Base-by-base conservation (phyloP, 2,113 vertebrate species). In the Clupea harengus region DNA sequence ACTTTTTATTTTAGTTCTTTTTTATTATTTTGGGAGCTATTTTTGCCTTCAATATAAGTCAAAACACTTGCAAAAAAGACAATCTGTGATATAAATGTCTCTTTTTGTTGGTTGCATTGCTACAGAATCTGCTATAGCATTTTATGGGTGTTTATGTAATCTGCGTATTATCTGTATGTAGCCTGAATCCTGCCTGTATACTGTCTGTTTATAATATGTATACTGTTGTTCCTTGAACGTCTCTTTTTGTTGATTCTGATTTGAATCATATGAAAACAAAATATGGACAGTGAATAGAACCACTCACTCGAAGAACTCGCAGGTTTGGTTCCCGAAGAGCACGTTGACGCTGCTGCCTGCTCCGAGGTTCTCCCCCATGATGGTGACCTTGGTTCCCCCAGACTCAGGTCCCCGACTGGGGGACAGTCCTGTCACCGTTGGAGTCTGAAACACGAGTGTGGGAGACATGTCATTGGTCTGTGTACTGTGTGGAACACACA, bases 241-340 rank as follows among this genome's bases (percentile, higher is more conserved):
- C 1, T 39, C 39, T 39, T 39, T 39, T 39, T 1, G 39, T 39
- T 39, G 39, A 39, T 39, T 39, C 13, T 49, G 47, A 49, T 11
- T 47, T 47, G 46, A 47, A 47, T 39, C 22, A 4, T 2, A 81
- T 8, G 18, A 2, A 20, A 85, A 83, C n/a, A 45, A 0, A 15
- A n/a, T 39, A 39, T 39, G 39, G 25, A n/a, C 45, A 67, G 47
- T 83, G 44, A 17, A 7, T 3, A 47, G 39, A 46, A 54, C 17
- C 25, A 82, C 97, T 97, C 91, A 99, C 98, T 95, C 95, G 0
- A 96, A 97, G 93, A 98, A 99, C 81, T 98, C 94, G 91, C 98
- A 99, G 54, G 97, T 98, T 94, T 99, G 98, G 94, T 99, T 99
- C 13, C 97, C 98, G 88, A 99, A 96, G 87, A 95, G 93, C 22